These are phyloP conservation scores for Rousettus leschenaultii DNA, from an alignment of 2,113 vertebrate species.

Conservation along the genomic window DNA sequence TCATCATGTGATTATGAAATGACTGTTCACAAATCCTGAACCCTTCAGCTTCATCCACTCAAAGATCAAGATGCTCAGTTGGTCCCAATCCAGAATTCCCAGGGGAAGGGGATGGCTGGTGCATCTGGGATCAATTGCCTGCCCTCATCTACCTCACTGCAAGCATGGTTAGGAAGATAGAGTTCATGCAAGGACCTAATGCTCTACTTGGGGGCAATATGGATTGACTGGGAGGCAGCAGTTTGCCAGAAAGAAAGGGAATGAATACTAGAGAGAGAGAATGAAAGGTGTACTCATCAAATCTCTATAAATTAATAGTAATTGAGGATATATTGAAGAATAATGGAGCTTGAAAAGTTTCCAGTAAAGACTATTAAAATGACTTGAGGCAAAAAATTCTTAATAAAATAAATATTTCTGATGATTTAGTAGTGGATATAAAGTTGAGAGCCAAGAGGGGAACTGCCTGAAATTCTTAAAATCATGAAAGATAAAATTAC, in stretches of 20 bases:
- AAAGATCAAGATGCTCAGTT: background rate
- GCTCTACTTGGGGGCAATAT: rapidly evolving
- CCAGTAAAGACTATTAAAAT: background rate
- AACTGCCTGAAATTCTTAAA: conserved; percentile 7
- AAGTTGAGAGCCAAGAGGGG: background rate
- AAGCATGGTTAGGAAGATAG: background rate
- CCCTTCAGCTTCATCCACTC: background rate
- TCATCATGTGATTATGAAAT: background rate
- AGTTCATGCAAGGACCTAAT: background rate
- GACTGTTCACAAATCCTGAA: background rate
- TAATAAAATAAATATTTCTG: background rate
- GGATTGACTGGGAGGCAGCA: background rate
- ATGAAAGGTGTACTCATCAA: background rate
- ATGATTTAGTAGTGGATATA: background rate
- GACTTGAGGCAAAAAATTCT: background rate
- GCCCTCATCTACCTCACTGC: background rate
- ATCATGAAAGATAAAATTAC: background rate
- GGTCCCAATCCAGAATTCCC: background rate
- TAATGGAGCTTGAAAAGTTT: background rate
- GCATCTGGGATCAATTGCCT: background rate
- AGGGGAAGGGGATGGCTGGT: background rate
- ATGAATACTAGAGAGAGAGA: background rate
- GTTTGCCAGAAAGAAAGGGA: background rate
- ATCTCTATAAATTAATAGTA: background rate
- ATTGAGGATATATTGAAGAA: background rate